Conservation (phyloP, 1,140 invertebrate species). For the Euwallacea fornicatus region DNA sequence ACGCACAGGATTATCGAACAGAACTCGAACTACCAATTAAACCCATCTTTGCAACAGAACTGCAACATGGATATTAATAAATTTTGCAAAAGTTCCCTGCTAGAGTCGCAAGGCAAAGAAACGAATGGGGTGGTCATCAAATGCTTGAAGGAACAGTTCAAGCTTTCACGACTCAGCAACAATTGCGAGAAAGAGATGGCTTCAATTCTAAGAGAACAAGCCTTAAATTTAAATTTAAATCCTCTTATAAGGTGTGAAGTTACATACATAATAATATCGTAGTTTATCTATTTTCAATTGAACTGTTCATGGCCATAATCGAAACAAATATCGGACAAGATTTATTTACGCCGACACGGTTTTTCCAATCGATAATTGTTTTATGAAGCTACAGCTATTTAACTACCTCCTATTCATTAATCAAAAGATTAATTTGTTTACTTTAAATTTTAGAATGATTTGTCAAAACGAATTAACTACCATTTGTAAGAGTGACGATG, state of each 20-base stretch:
- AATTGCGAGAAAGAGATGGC: slow-evolving; percentile 82
- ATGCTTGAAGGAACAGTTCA: slow-evolving; percentile 77
- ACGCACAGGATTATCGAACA: slow-evolving; percentile 89
- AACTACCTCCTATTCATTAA: background rate
- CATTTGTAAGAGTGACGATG: slow-evolving; percentile 60
- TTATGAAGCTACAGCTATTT: too few species aligned
- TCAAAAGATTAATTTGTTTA: background rate
- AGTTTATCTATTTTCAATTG: slow-evolving; percentile 2
- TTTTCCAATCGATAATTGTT: too few species aligned
- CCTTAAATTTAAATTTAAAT: slow-evolving; percentile 84
- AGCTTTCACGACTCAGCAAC: slow-evolving; percentile 69
- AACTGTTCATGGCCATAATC: too few species aligned
- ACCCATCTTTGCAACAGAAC: slow-evolving; percentile 78
- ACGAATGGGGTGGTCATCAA: slow-evolving; percentile 61
- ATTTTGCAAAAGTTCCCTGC: slow-evolving; percentile 60
- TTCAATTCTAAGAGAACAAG: slow-evolving; percentile 80
- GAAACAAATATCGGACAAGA: too few species aligned
- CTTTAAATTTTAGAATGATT: slow-evolving; percentile 66
- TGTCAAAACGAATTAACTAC: slow-evolving; percentile 72
- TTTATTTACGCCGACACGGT: too few species aligned
- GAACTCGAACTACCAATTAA: slow-evolving; percentile 89
- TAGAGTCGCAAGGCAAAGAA: slow-evolving; percentile 52
- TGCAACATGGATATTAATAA: slow-evolving; percentile 75
- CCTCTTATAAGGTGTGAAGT: slow-evolving; percentile 69
- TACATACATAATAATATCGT: background rate